Conservation (phyloP, 1,140 invertebrate genomes). For the Brachionus angularis region DNA sequence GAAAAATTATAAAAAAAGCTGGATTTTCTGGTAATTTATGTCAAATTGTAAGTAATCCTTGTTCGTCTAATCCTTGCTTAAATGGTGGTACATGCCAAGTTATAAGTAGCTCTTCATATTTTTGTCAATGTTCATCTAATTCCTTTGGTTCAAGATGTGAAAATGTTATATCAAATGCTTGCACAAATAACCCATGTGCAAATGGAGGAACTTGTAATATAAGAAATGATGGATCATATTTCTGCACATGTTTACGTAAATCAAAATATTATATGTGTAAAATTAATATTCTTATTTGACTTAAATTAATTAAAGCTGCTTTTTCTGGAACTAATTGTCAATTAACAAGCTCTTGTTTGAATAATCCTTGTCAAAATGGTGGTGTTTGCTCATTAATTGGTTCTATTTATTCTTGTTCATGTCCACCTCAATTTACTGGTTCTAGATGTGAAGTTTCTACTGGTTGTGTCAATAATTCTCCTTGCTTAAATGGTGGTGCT, state of each 20-base stretch:
- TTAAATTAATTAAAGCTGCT: too few species aligned
- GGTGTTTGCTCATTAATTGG: conserved; percentile 7
- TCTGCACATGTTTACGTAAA: conserved; percentile 36
- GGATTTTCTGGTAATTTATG: not conserved
- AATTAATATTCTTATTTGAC: not conserved
- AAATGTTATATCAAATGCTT: not conserved
- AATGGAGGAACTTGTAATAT: conserved; percentile 25
- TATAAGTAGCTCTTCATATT: not conserved
- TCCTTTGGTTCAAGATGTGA: conserved; percentile 11
- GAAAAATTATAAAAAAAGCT: not conserved
- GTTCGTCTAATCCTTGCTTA: not conserved
- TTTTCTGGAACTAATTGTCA: conserved; percentile 21
- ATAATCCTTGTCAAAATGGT: conserved; percentile 28
- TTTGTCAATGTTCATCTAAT: not conserved
- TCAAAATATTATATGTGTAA: not conserved
- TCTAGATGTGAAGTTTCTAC: not conserved
- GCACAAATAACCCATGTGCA: conserved; percentile 21
- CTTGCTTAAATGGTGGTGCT: conserved; percentile 61
- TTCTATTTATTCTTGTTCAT: not conserved
- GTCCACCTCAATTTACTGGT: not conserved
- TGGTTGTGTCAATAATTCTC: not conserved
- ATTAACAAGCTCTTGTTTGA: not conserved
- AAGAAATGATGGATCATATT: not conserved
- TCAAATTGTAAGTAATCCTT: not conserved
- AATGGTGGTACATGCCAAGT: not conserved